Evolutionary conservation across 1,140 invertebrate species (phyloP), one percentile per base, ranked within the genome.

Genomic region (Drosophila albomicans): DNA sequence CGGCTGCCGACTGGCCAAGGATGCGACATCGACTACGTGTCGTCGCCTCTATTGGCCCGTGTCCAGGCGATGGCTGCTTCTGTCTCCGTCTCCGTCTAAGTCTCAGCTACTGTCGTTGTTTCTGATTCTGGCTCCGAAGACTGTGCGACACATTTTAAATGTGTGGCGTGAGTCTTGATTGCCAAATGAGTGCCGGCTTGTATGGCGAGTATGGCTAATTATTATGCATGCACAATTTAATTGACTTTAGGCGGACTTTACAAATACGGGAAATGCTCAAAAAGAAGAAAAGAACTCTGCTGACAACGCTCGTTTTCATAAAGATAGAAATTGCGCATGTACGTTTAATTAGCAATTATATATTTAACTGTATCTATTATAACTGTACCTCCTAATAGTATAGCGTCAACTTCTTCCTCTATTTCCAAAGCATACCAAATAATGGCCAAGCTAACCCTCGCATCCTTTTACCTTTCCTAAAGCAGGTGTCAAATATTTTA

Each of bases 131-230:
- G 41, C 73, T 81, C 48, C 20, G 59, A 6, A 20, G 13, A 28
- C 28, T 64, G 30, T 51, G 25, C 68, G 68, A 63, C 58, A 38
- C 51, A 30, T 46, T 63, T 70, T 13, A 30, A 43, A 11, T 13
- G 49, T 13, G 49, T 79, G 84, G 73, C 79, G 73, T 80, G 84
- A 80, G 69, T 59, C 69, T 54, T 78, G 76, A 79, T 87, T 87
- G 52, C 65, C 52, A 75, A 72, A 67, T 43, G 61, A 45, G 59
- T 52, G 61, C 13, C 28, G 61, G 20, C 56, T 30, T 43, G 15
- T 25, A 25, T 41, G 35, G 46, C 59, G 58, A 66, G 35, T 72
- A 54, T 61, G 59, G 28, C 70, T 82, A 77, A 70, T 84, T 62
- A 62, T 62, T 52, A 49, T n/a, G 45, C 48, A 32, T 30, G 30